These are phyloP conservation scores for Pachliopta kotzebuea DNA, from an alignment of 2,888 invertebrate species.

Conservation along the genomic window DNA sequence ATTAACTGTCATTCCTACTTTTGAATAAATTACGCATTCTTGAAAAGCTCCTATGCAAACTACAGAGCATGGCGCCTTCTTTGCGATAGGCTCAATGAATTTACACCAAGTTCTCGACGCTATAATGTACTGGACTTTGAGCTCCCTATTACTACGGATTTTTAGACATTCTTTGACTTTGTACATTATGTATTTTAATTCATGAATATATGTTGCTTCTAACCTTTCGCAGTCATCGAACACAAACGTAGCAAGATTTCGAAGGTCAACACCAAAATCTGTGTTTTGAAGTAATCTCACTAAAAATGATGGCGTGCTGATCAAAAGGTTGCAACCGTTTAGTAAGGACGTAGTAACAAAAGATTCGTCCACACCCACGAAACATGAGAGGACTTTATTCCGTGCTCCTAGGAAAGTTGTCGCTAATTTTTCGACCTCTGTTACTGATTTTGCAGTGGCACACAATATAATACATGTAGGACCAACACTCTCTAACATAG, in stretches of 20 bases:
- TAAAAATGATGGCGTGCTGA: constrained; percentile 83
- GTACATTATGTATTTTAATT: constrained; percentile 63
- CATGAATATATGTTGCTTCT: constrained; percentile 72
- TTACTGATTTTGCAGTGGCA: constrained; percentile 79
- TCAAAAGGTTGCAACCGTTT: constrained; percentile 85
- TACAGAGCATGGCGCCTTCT: constrained; percentile 79
- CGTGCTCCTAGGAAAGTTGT: constrained; percentile 59
- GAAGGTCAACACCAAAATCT: constrained; percentile 76
- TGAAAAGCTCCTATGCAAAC: constrained; percentile 86
- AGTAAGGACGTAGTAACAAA: constrained; percentile 68
- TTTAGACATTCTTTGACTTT: constrained; percentile 68
- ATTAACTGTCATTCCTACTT: constrained; percentile 59
- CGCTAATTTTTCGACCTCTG: constrained; percentile 62
- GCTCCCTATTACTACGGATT: constrained; percentile 59
- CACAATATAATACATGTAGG: constrained; percentile 85
- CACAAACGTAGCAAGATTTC: constrained; percentile 83
- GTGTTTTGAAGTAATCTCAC: constrained; percentile 63
- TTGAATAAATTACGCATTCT: constrained; percentile 88
- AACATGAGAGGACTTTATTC: constrained; percentile 58
- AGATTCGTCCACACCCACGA: constrained; percentile 63
- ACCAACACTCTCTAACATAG: constrained; percentile 65
- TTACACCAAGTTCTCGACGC: constrained; percentile 84
- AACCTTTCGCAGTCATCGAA: constrained; percentile 86
- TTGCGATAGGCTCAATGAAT: constrained; percentile 77
- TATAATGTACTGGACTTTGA: constrained; percentile 80